These are phyloP conservation scores for Phragmatobia fuliginosa DNA, from an alignment of 2,888 invertebrate species.

Conservation along the genomic window DNA sequence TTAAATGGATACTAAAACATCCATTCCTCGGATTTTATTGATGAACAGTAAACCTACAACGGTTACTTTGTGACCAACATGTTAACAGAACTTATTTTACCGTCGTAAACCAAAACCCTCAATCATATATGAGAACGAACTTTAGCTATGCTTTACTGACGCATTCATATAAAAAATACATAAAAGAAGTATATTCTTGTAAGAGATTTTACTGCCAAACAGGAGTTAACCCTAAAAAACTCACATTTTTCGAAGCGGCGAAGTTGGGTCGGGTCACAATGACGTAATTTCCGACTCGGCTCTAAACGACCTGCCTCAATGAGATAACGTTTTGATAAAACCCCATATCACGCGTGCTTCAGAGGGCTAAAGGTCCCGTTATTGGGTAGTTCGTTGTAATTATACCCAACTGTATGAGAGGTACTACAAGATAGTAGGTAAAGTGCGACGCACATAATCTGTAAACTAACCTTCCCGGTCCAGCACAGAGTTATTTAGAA, in stretches of 20 bases:
- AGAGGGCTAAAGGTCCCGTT: slow-evolving; percentile 60
- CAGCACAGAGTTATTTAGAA: background rate
- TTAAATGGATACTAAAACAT: slow-evolving; percentile 3
- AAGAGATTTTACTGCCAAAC: slow-evolving; percentile 46
- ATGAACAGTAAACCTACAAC: background rate
- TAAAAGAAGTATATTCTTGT: slow-evolving; percentile 19
- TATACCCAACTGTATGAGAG: slow-evolving; percentile 42
- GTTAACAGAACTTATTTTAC: slow-evolving; percentile 14
- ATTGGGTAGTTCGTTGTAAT: slow-evolving; percentile 56
- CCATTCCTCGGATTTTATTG: slow-evolving; percentile 9
- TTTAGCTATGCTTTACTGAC: background rate
- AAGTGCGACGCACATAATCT: slow-evolving; percentile 2
- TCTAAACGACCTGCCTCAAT: slow-evolving; percentile 65
- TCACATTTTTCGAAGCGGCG: slow-evolving; percentile 53
- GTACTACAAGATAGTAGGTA: slow-evolving; percentile 38
- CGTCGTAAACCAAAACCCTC: slow-evolving; percentile 12
- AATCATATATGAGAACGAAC: slow-evolving; percentile 2
- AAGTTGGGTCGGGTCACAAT: slow-evolving; percentile 41
- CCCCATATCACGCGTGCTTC: slow-evolving; percentile 56
- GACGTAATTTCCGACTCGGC: slow-evolving; percentile 68
- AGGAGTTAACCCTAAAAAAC: slow-evolving; percentile 52
- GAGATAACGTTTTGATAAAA: slow-evolving; percentile 67
- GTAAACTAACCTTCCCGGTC: slow-evolving; percentile 20
- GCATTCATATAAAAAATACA: slow-evolving; percentile 4
- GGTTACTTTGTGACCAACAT: background rate